Evolutionary conservation across 2,113 vertebrate species (phyloP), one percentile per base, ranked within the genome.

Genomic region (Emydura subglobosa): DNA sequence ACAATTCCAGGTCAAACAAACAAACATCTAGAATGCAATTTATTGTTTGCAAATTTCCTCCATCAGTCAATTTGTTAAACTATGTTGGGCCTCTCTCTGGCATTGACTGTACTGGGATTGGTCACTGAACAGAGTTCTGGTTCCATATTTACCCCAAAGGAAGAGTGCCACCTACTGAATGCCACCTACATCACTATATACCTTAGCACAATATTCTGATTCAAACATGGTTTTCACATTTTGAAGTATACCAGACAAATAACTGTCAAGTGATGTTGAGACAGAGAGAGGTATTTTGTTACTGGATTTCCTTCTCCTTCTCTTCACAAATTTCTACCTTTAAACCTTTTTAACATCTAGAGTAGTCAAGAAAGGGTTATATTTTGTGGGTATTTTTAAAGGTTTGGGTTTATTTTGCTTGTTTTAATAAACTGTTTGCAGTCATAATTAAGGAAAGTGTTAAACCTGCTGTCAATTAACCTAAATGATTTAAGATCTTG

Each of bases 391-490:
- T 44, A 47, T 51, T 4, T 2, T 1, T 1, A 5, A 1, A 2
- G 5, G 1, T 2, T 1, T 4, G 0, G 0, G 0, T 0, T 19
- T 57, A 2, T 81, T 89, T 87, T 61, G 29, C 34, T 90, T 83
- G 39, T 39, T 50, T 17, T 91, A 92, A 90, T 78, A 72, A 49
- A 5, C 9, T 59, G 3, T 88, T 95, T 89, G 25, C 42, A 84
- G 50, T 90, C 82, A 89, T 91, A 97, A 96, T 94, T 94, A 94
- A 94, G 88, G 89, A 96, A 96, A 92, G 91, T 16, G 72, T 92
- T 89, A 95, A 97, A 96, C 21, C 92, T 94, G 88, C 34, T 95
- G 86, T 89, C 91, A 96, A 94, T 96, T 98, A 95, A 79, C 49
- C 88, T 92, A 97, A 96, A 87, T 94, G 86, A 94, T 94, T 95